Conservation (phyloP, 2,797 vertebrate genomes). For the Borostomias antarcticus region DNA sequence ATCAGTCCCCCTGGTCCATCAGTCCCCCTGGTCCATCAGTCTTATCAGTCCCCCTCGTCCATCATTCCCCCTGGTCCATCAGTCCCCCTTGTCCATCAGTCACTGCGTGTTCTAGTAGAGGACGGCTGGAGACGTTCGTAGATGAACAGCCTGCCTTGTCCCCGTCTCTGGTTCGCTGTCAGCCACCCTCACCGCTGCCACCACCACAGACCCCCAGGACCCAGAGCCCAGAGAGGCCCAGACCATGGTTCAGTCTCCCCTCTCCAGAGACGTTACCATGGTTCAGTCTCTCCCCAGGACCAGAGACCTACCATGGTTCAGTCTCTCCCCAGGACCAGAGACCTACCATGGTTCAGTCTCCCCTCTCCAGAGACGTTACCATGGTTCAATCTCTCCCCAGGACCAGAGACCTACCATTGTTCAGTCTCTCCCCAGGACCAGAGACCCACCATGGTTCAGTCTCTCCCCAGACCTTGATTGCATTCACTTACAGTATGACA, state of each 20-base stretch:
- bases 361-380: not conserved
- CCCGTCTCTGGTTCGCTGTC: not conserved
- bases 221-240: not conserved
- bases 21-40: no score
- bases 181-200: not conserved
- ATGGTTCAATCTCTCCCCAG: not conserved
- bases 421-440: not conserved
- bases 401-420: no score
- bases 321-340: not conserved
- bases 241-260: not conserved
- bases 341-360: not conserved
- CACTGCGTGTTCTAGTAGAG: no score
- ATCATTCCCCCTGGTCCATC: no score
- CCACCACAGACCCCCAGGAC: not conserved
- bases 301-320: no score
- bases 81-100: no score
- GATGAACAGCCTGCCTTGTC: no score
- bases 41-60: no score
- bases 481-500: slow-evolving; percentile 17
- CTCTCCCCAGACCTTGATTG: slow-evolving; percentile 15
- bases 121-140: no score
- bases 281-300: not conserved
- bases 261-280: not conserved
- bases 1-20: no score
- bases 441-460: slow-evolving; percentile 14